Evolutionary conservation across 1,140 invertebrate genomes (phyloP), one percentile per base, ranked within the genome.

Genomic region (Aphelenchoides fujianensis): DNA sequence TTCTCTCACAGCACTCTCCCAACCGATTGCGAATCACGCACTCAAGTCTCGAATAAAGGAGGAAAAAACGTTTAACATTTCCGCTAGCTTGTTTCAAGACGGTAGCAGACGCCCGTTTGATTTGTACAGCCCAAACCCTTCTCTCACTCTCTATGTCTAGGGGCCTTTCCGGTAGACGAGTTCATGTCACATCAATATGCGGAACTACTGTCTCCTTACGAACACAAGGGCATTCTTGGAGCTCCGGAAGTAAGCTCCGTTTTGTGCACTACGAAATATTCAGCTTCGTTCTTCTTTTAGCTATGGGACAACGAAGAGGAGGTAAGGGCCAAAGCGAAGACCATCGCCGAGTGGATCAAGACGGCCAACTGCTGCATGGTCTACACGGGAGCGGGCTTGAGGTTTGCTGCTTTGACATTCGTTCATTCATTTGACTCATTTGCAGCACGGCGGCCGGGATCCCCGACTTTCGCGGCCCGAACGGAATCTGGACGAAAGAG

Each of bases 181-280:
- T n/a, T n/a, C n/a, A 95, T 95, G 93, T 93, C 93, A 82, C 92
- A 92, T 83, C 94, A 91, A 86, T 98, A 98, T 88, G 94, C 95
- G 2, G 92, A 95, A 78, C 92, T 93, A 1, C 87, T 98, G 61
- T 96, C 94, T 53, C 90, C 90, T 1, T 98, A 97, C 87, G 90
- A 92, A 84, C 88, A 97, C 86, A 98, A 98, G 89, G 95, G 95
- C 75, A 88, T 92, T 81, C 86, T 95, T 70, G 94, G 94, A 91
- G 41, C 1, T 2, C 16, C 23, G 63, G 67, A 31, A 75, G 23
- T 59, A 37, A 74, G 28, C 23, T 35, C 34, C 62, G n/a, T n/a
- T n/a, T n/a, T n/a, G n/a, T n/a, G n/a, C n/a, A 91, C 32, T 1
- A 66, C 16, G 16, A 72, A 35, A 31, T 69, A 19, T 59, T 19